A percentile compares a stretch with the other conserved stretches of the same genome.
Evolutionary conservation across 2,888 invertebrate genomes (phyloP).

Genomic region (Athalia cordata): DNA sequence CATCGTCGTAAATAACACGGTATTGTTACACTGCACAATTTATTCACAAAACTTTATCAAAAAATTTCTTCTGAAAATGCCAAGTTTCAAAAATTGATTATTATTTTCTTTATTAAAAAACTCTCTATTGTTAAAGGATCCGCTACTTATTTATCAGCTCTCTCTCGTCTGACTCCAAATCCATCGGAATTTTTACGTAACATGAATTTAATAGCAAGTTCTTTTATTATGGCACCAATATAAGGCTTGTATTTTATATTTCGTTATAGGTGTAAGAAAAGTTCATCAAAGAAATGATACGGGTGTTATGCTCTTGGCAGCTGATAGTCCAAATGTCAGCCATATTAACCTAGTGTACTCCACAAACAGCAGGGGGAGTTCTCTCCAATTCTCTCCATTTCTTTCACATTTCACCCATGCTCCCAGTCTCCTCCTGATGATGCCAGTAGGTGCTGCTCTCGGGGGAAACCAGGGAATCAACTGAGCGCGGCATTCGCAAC

Average conservation of each 20-base stretch:
- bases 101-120: slow-evolving; percentile 6
- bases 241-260: slow-evolving; percentile 50
- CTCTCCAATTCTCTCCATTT: no score
- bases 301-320: slow-evolving; percentile 58
- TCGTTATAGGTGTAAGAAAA: slow-evolving; percentile 53
- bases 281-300: slow-evolving; percentile 60
- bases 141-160: slow-evolving; percentile 17
- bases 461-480: no score
- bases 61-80: not conserved
- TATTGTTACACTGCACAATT: not conserved
- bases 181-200: slow-evolving; percentile 15
- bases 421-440: no score
- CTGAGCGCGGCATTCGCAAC: no score
- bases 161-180: not conserved
- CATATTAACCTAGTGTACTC: slow-evolving; percentile 53
- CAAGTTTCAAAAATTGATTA: slow-evolving; percentile 1
- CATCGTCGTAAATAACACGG: slow-evolving; percentile 65
- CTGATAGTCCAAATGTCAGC: slow-evolving; percentile 59
- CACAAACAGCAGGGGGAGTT: not conserved
- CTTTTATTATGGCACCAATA: slow-evolving; percentile 51
- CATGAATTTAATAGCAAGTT: slow-evolving; percentile 2
- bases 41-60: not conserved
- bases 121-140: not conserved
- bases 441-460: no score
- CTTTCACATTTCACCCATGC: no score